Percentiles rank a stretch among this genome's conserved stretches.
Conservation (phyloP, 1,140 invertebrate genomes). For the Drosophila albomicans region DNA sequence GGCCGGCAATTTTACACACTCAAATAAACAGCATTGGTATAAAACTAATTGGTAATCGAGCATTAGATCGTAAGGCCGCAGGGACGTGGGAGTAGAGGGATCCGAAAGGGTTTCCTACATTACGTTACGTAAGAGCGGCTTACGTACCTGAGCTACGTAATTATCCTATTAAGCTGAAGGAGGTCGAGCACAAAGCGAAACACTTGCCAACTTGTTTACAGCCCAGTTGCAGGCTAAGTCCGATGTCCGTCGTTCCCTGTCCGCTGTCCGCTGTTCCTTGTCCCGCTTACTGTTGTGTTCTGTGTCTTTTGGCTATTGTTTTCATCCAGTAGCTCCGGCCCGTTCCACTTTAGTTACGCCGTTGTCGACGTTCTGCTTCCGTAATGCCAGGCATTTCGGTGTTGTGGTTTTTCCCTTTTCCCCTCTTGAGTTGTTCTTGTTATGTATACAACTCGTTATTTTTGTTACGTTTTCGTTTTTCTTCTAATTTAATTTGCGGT, state of each 20-base stretch:
- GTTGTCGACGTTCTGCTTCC: constrained; percentile 39
- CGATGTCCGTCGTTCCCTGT: not conserved
- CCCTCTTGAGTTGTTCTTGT: constrained; percentile 40
- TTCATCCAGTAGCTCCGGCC: constrained; percentile 20
- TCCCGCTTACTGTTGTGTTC: not conserved
- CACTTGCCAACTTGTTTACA: constrained; percentile 59
- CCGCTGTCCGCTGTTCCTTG: not conserved
- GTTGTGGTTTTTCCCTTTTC: constrained; percentile 54
- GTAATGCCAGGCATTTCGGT: constrained; percentile 49
- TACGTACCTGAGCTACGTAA: constrained; percentile 62
- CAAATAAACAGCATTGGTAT: constrained; percentile 68
- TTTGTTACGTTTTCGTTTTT: constrained; percentile 66
- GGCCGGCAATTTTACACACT: constrained; percentile 35
- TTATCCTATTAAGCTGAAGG: constrained; percentile 63
- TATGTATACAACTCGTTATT: constrained; percentile 62
- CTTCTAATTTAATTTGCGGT: constrained; percentile 82
- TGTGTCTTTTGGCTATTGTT: constrained; percentile 41
- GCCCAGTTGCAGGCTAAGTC: constrained; percentile 20
- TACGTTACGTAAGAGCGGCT: constrained; percentile 52
- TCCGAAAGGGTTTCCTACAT: not conserved
- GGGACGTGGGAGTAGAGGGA: no score
- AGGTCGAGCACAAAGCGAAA: constrained; percentile 40
- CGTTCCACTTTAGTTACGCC: constrained; percentile 37
- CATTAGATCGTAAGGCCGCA: constrained; percentile 15
- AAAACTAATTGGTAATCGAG: constrained; percentile 80